Percentiles rank a stretch among this genome's conserved stretches.
phyloP scores from a whole-genome alignment of 2,888 invertebrate species.

The Poecilobothrus nobilitatus region DNA sequence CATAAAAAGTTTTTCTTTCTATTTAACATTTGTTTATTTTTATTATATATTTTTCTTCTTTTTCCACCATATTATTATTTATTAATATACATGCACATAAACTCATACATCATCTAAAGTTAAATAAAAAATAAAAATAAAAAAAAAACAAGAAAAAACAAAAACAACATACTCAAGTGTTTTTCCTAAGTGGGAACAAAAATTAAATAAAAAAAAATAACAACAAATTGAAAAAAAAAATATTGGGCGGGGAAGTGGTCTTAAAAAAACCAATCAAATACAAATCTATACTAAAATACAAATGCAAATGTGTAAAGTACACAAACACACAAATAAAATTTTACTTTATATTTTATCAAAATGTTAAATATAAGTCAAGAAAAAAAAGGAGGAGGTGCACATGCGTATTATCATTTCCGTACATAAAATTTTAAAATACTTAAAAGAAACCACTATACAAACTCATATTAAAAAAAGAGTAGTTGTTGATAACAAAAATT shows the following conservation, averaged over 20 bases:
- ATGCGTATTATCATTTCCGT: background rate
- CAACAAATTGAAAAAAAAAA: background rate
- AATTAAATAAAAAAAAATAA: background rate
- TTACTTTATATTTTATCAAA: too few relatives aligned
- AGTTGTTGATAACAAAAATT: too few relatives aligned
- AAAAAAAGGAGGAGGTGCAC: background rate
- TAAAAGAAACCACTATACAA: too few relatives aligned
- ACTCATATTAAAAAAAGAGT: too few relatives aligned
- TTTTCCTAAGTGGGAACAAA: background rate
- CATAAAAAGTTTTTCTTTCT: background rate
- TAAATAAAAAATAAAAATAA: too few relatives aligned
- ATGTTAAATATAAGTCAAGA: background rate
- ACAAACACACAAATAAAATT: background rate
- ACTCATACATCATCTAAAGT: too few relatives aligned
- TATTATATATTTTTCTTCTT: too few relatives aligned
- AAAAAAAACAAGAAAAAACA: background rate
- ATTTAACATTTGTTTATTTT: background rate
- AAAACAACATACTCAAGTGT: background rate
- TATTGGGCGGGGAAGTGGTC: background rate
- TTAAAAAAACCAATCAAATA: constrained; percentile 3
- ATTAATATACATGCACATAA: too few relatives aligned
- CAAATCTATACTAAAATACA: background rate
- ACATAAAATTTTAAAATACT: too few relatives aligned
- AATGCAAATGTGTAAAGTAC: too few relatives aligned
- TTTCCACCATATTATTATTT: too few relatives aligned